Evolutionary conservation across 1,140 invertebrate species (phyloP), one percentile per base, ranked within the genome.

Genomic region (Melitaea cinxia): DNA sequence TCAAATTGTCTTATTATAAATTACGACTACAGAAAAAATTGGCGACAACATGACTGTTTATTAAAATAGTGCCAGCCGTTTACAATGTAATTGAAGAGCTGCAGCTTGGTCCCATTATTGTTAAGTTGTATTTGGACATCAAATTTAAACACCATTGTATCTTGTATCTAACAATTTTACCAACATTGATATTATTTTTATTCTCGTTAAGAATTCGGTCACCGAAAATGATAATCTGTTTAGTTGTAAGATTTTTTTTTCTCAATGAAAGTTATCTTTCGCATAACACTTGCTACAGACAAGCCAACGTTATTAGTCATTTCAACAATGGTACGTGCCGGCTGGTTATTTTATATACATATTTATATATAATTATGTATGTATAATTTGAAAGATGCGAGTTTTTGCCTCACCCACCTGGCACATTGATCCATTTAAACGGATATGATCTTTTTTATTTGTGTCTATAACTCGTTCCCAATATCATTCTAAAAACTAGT

Each of bases 1-100:
- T 68, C 39, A 68, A 72, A 72, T 72, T 72, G 64, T 61, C 50
- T 57, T 64, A 70, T 70, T 73, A 70, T 73, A 69, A 70, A 73
- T 65, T 73, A 64, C 56, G 63, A 58, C 28, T 19, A 49, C 47
- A 71, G 47, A 64, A 73, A 73, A 72, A 73, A 64, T 58, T 42
- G 47, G 33, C 35, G 28, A 54, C 53, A 23, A 53, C 55, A 61
- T 65, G 64, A 65, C 62, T 62, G 60, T 67, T 69, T 52, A 66
- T 67, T 62, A 73, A 64, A 73, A 42, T 65, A 54, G 72, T 74
- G 72, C 65, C 64, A 55, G 39, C 57, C 45, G 53, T 68, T 68
- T 62, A 21, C 42, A 10, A 47, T 47, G 9, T 12, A 47, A 47
- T 47, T 19, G 42, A 47, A 10, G 21, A 10, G 0, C 21, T 47